phyloP scores from a whole-genome alignment of 2,797 vertebrate genomes.

The Arnoldichthys spilopterus region DNA sequence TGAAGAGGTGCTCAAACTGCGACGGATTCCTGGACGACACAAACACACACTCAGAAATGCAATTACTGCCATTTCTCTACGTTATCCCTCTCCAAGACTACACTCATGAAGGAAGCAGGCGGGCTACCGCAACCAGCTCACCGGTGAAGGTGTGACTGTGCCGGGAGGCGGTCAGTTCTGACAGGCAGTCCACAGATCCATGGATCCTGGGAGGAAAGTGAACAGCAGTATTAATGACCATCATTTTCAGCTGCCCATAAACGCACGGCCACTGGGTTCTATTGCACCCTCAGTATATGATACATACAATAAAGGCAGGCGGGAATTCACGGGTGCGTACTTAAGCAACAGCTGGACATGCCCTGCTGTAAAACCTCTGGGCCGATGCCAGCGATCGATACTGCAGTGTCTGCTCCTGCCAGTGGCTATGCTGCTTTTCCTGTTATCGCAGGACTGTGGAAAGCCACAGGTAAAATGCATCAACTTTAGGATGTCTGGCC shows the following conservation, averaged over 20 bases:
- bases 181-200: slow-evolving; percentile 90
- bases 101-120: slow-evolving; percentile 2
- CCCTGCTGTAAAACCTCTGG: not conserved
- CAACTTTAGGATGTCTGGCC: not conserved
- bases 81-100: slow-evolving; percentile 17
- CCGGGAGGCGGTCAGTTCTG: slow-evolving; percentile 86
- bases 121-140: slow-evolving; percentile 68
- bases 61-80: not conserved
- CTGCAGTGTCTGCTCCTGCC: not conserved
- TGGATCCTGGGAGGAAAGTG: slow-evolving; percentile 74
- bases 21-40: slow-evolving; percentile 83
- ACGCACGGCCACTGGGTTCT: too few relatives aligned
- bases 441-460: not conserved
- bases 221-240: slow-evolving; percentile 23
- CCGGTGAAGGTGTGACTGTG: slow-evolving; percentile 83
- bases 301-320: not conserved
- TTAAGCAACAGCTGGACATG: not conserved
- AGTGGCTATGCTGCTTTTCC: not conserved
- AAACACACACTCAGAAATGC: slow-evolving; percentile 24
- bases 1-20: slow-evolving; percentile 90
- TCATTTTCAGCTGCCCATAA: not conserved
- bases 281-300: not conserved
- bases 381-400: not conserved
- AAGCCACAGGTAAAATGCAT: not conserved
- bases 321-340: not conserved